Evolutionary conservation across 2,113 vertebrate species (phyloP).

Genomic region (Cololabis saira): DNA sequence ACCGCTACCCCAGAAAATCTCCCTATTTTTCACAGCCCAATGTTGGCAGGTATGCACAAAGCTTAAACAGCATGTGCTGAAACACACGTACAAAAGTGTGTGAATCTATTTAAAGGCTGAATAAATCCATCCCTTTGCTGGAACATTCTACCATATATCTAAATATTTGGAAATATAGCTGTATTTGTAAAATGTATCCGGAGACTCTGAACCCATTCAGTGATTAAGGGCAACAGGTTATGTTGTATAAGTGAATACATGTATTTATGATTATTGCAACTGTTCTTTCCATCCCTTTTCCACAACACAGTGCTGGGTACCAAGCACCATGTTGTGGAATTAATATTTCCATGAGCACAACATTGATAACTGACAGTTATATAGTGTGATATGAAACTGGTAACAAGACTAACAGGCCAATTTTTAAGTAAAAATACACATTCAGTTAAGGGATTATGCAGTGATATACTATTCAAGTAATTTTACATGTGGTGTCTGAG

Average conservation of each 20-base stretch:
- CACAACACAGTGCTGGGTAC: conserved; percentile 12
- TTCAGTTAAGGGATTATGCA: neutral
- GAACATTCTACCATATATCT: neutral
- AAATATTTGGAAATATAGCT: neutral
- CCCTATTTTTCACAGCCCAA: too few relatives aligned
- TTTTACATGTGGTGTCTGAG: neutral
- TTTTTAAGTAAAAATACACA: conserved; percentile 2
- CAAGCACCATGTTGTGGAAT: conserved; percentile 1
- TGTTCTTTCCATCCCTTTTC: neutral
- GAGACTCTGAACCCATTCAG: neutral
- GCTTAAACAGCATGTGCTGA: conserved; percentile 66
- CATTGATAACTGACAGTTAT: conserved; percentile 30
- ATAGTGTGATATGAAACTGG: neutral
- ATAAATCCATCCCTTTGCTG: too few relatives aligned
- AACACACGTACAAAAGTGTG: conserved; percentile 39
- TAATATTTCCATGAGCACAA: conserved; percentile 22
- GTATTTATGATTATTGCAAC: neutral
- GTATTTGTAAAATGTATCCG: neutral
- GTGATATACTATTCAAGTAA: neutral
- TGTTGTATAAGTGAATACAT: neutral
- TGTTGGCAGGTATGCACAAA: too few relatives aligned
- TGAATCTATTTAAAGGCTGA: conserved; percentile 23
- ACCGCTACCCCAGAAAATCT: too few relatives aligned
- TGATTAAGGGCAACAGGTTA: too few relatives aligned
- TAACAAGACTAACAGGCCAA: neutral